Percentiles rank a stretch among this genome's conserved stretches.
Conservation (phyloP, 2,888 invertebrate genomes). For the Melitaea athalia region DNA sequence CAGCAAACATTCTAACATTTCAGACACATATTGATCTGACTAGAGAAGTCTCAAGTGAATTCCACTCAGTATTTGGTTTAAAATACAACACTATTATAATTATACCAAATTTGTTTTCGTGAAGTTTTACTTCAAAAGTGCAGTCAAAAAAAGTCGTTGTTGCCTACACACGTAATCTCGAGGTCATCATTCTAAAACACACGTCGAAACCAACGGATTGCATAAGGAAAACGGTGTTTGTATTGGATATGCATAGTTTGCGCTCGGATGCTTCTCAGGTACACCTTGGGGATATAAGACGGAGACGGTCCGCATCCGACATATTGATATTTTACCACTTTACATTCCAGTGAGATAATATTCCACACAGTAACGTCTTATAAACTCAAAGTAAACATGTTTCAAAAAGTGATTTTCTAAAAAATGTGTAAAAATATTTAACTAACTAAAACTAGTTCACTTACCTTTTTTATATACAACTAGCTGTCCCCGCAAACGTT, state of each 20-base stretch:
- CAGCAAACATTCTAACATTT: conserved; percentile 20
- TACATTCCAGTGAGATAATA: conserved; percentile 8
- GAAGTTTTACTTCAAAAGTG: too few species aligned
- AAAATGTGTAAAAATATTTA: too few species aligned
- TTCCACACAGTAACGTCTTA: not conserved
- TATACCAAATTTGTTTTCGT: too few species aligned
- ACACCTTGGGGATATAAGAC: conserved; percentile 44
- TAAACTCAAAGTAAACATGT: not conserved
- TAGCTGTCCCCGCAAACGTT: too few species aligned
- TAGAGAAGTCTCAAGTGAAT: conserved; percentile 7
- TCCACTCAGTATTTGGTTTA: not conserved
- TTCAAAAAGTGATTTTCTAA: not conserved
- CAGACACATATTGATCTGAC: conserved; percentile 4
- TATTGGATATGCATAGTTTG: conserved; percentile 58
- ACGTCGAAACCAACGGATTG: conserved; percentile 40
- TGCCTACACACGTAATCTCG: conserved; percentile 5
- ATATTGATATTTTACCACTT: conserved; percentile 25
- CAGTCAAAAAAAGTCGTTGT: not conserved
- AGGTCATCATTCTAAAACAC: conserved; percentile 36
- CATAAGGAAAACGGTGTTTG: conserved; percentile 43
- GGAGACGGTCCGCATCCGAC: conserved; percentile 20
- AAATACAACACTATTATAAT: not conserved
- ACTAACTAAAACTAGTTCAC: too few species aligned
- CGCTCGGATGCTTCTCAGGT: conserved; percentile 46
- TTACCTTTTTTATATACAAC: too few species aligned